Evolutionary conservation across 2,888 invertebrate genomes (phyloP).

Genomic region (Unio pictorum): DNA sequence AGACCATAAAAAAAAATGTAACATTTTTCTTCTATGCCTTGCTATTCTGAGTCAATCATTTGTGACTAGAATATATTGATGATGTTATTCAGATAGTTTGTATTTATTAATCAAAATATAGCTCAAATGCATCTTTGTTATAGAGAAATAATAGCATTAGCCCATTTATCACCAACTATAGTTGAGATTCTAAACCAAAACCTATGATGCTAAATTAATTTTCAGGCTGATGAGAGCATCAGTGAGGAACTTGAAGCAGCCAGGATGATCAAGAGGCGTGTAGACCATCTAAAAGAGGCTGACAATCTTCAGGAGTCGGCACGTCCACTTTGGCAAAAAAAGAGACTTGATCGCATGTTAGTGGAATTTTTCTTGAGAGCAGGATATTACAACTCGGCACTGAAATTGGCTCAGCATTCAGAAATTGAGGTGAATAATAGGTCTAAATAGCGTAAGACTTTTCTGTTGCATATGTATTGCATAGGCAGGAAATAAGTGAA

Average conservation of each 20-base stretch:
- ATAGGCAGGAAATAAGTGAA: no score
- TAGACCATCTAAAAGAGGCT: slow-evolving; percentile 90
- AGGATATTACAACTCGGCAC: slow-evolving; percentile 96
- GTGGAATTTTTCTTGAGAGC: slow-evolving; percentile 95
- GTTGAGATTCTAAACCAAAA: no score
- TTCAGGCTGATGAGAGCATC: slow-evolving; percentile 89
- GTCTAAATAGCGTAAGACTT: no score
- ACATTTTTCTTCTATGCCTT: no score
- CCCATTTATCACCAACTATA: no score
- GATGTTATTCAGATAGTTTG: no score
- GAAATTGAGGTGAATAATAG: slow-evolving; percentile 68
- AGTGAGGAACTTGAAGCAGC: slow-evolving; percentile 93
- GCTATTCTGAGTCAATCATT: no score
- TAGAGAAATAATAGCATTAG: no score
- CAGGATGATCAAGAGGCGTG: slow-evolving; percentile 89
- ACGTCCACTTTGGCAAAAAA: slow-evolving; percentile 82
- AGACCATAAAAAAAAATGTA: no score
- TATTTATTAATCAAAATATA: no score
- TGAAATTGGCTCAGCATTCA: slow-evolving; percentile 86
- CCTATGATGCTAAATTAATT: slow-evolving; percentile 1
- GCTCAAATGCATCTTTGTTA: no score
- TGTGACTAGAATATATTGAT: no score
- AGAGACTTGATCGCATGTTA: slow-evolving; percentile 93
- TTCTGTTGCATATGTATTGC: not conserved
- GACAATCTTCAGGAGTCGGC: slow-evolving; percentile 72